These are phyloP conservation scores for Muschampia staudingeri DNA, from an alignment of 2,888 invertebrate genomes.

Conservation along the genomic window DNA sequence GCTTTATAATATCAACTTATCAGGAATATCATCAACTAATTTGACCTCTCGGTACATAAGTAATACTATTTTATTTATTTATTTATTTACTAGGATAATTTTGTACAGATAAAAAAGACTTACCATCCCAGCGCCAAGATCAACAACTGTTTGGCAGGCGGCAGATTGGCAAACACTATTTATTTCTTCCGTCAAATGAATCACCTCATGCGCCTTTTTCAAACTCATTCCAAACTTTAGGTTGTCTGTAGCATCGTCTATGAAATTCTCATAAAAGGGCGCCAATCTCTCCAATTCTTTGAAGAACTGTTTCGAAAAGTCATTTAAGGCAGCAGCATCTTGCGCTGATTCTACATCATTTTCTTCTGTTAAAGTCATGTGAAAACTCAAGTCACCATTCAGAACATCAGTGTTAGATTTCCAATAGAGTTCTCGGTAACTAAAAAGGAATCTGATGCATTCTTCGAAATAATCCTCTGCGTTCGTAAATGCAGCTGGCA, in stretches of 20 bases:
- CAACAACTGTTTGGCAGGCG: slow-evolving; percentile 91
- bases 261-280: slow-evolving; percentile 70
- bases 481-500: slow-evolving; percentile 75
- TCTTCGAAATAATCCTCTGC: slow-evolving; percentile 90
- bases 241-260: slow-evolving; percentile 69
- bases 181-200: slow-evolving; percentile 91
- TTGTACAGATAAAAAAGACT: slow-evolving; percentile 61
- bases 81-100: too few relatives aligned
- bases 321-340: slow-evolving; percentile 70
- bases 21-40: too few relatives aligned
- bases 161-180: slow-evolving; percentile 85
- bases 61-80: too few relatives aligned
- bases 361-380: slow-evolving; percentile 84
- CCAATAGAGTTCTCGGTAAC: slow-evolving; percentile 92
- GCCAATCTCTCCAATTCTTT: slow-evolving; percentile 72
- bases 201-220: slow-evolving; percentile 95
- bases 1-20: too few relatives aligned
- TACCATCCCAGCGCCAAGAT: slow-evolving; percentile 95
- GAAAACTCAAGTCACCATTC: slow-evolving; percentile 84
- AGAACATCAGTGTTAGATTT: slow-evolving; percentile 93
- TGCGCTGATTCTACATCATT: slow-evolving; percentile 70
- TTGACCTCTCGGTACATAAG: too few relatives aligned
- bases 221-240: slow-evolving; percentile 80
- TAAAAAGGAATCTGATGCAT: slow-evolving; percentile 90
- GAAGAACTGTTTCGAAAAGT: slow-evolving; percentile 75